A percentile compares a stretch with the other conserved stretches of the same genome.
Evolutionary conservation across 2,113 vertebrate genomes (phyloP).

Genomic region (Ictalurus furcatus): DNA sequence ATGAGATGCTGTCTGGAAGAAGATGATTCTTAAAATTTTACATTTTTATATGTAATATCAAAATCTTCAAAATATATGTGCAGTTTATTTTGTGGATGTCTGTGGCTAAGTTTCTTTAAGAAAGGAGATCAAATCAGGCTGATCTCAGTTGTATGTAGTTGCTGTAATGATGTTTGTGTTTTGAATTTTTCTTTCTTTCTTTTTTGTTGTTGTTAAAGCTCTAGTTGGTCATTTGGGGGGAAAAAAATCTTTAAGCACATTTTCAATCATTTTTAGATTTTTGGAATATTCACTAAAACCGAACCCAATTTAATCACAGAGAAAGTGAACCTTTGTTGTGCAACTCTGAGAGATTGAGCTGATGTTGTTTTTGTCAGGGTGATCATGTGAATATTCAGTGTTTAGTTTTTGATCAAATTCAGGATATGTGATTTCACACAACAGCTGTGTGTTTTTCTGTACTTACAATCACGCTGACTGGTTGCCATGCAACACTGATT

Average conservation of each 20-base stretch:
- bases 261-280: not conserved
- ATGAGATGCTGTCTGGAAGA: not conserved
- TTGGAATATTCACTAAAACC: not conserved
- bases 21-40: not conserved
- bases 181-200: not conserved
- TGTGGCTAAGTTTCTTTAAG: not conserved
- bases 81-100: not conserved
- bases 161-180: not conserved
- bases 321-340: not conserved
- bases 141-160: not conserved
- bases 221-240: not conserved
- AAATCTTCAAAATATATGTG: not conserved
- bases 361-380: not conserved
- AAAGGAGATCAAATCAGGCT: not conserved
- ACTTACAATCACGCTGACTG: not conserved
- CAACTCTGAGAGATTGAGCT: not conserved
- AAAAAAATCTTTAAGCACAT: not conserved
- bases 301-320: not conserved
- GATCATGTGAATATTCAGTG: not conserved
- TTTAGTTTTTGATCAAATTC: not conserved
- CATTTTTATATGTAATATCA: not conserved
- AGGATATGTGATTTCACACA: not conserved
- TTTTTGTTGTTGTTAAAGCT: not conserved
- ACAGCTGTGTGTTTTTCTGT: constrained; percentile 6
- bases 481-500: constrained; percentile 39